Evolutionary conservation across 2,888 invertebrate species (phyloP), one percentile per base, ranked within the genome.

Genomic region (Ophion costatus): DNA sequence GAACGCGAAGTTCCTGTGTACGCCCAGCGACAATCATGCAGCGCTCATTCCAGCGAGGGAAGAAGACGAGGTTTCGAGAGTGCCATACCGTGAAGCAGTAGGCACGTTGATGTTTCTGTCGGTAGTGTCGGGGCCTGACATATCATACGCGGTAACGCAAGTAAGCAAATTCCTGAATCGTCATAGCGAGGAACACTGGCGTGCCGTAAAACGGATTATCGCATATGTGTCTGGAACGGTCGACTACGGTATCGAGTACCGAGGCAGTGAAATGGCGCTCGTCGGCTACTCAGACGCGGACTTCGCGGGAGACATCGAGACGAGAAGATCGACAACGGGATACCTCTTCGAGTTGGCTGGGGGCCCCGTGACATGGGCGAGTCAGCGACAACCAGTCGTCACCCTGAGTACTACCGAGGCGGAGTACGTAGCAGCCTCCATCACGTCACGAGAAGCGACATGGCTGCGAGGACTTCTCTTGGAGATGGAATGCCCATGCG

Each of bases 351-450:
- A 77, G 24, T 67, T 80, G 2, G 42, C 75, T 11, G 73, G 66
- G 6, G 85, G 85, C 42, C 81, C 86, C 9, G 63, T 84, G 22
- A 76, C 84, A 2, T 87, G 87, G 86, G 74, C 74, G 11, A 80
- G 82, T 20, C 84, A 85, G 56, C 57, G 85, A 20, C 86, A 86
- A 59, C 67, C 45, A 61, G 33, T 82, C 14, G 86, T 87, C 1
- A 74, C 86, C 11, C 56, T 85, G 7, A 80, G 78, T 6, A 88
- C 86, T 0, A 85, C 86, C 0, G 88, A 88, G 57, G 75, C 86
- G 0, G 84, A 88, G 69, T 88, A 86, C 51, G 75, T 88, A 10
- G 88, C 87, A 10, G 86, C 84, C 2, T 73, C 77, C 4, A 57
- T 66, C 11, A 80, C 84, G 0, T 42, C 82, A 9, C 69, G 78